Evolutionary conservation across 2,113 vertebrate genomes (phyloP).

Genomic region (Petrocephalus zakoni): DNA sequence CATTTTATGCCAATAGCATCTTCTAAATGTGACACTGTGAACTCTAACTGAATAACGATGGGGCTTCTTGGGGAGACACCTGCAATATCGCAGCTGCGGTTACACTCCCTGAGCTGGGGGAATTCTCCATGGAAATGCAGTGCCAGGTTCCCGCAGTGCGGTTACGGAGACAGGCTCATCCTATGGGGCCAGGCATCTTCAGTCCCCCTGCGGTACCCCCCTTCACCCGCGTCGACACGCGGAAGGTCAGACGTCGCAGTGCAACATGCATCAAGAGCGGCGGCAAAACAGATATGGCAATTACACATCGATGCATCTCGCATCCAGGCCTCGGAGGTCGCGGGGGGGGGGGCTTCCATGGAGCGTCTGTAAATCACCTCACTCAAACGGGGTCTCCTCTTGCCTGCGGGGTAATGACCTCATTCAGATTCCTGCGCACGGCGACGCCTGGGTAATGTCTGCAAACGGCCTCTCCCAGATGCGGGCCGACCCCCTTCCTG

Average conservation of each 20-base stretch:
- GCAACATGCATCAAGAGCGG: neutral
- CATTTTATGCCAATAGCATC: neutral
- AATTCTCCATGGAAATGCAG: neutral
- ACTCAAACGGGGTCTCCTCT: neutral
- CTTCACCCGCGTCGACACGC: neutral
- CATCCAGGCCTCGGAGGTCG: neutral
- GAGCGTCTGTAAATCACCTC: neutral
- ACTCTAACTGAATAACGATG: neutral
- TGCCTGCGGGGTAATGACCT: slow-evolving; percentile 11
- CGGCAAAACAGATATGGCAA: neutral
- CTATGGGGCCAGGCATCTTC: neutral
- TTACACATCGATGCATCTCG: neutral
- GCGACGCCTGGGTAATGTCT: slow-evolving; percentile 11
- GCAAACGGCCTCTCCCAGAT: slow-evolving; percentile 3
- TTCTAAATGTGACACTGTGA: neutral
- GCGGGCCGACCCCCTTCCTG: neutral
- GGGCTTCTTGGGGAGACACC: neutral
- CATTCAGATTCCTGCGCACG: slow-evolving; percentile 3
- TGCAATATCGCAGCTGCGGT: neutral
- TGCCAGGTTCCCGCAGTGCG: neutral
- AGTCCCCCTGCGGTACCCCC: neutral
- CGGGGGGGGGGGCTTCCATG: neutral
- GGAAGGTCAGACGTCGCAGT: neutral
- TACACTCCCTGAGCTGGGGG: neutral
- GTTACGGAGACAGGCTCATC: neutral